phyloP scores from a whole-genome alignment of 2,797 vertebrate genomes.

The Acipenser oxyrinchus region DNA sequence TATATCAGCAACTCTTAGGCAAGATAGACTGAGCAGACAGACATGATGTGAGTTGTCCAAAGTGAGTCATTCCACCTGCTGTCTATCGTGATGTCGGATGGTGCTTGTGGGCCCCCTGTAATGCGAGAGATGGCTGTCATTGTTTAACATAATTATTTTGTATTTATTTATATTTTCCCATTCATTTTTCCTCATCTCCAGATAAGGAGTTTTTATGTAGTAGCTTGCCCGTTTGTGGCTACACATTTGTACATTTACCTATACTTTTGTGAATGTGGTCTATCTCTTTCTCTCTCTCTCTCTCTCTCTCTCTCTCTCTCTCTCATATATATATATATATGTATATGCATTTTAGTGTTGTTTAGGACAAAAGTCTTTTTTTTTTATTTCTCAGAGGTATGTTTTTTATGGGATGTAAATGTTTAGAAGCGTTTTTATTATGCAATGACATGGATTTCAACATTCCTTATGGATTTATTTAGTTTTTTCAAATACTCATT shows the following conservation, averaged over 20 bases:
- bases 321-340: conserved; percentile 43
- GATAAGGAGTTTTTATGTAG: conserved; percentile 72
- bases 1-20: conserved; percentile 99
- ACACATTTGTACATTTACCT: conserved; percentile 74
- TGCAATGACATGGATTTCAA: not conserved
- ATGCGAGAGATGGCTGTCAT: conserved; percentile 92
- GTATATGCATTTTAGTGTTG: conserved; percentile 76
- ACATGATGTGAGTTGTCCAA: conserved; percentile 99
- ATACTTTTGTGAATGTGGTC: conserved; percentile 58
- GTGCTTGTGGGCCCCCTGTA: conserved; percentile 91
- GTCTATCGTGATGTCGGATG: conserved; percentile 95
- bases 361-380: conserved; percentile 87
- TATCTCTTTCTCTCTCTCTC: conserved; percentile 65
- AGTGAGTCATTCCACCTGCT: conserved; percentile 98
- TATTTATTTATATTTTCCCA: conserved; percentile 72
- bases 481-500: conserved; percentile 17
- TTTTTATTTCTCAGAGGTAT: conserved; percentile 25
- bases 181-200: conserved; percentile 68
- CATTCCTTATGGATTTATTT: conserved; percentile 6
- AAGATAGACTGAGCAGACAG: conserved; percentile 99
- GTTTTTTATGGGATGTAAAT: not conserved
- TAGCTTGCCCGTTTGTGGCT: conserved; percentile 86
- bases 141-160: conserved; percentile 75
- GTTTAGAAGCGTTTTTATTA: too few species aligned
- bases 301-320: conserved; percentile 60